Conservation (phyloP, 2,113 vertebrate species). For the Nesoenas mayeri region DNA sequence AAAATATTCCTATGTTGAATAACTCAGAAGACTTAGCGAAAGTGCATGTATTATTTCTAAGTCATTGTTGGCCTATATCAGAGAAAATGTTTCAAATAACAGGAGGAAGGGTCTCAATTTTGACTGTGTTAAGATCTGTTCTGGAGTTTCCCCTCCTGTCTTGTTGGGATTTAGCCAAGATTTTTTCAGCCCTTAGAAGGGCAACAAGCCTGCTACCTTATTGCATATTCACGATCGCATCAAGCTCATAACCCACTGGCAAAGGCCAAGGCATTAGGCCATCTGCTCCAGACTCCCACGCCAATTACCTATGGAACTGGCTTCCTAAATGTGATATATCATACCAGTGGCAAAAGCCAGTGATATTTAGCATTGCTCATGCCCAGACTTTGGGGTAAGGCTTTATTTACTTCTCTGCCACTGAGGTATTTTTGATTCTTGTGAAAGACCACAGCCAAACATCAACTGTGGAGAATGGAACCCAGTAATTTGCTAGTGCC, state of each 20-base stretch:
- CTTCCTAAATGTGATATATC: not conserved
- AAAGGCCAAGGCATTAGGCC: not conserved
- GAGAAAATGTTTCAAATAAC: not conserved
- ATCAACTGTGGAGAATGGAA: not conserved
- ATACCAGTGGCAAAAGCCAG: not conserved
- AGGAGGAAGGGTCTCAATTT: not conserved
- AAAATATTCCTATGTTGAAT: no score
- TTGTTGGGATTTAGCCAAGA: not conserved
- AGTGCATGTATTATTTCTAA: not conserved
- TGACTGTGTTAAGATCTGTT: not conserved
- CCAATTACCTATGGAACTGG: rapidly evolving
- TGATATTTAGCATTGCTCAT: not conserved
- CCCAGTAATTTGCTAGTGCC: not conserved
- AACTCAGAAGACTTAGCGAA: not conserved
- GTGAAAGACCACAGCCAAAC: not conserved
- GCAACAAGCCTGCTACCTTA: not conserved
- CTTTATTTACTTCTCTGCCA: not conserved
- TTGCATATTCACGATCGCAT: not conserved
- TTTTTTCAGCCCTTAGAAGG: not conserved
- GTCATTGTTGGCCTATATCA: not conserved
- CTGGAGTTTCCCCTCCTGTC: not conserved
- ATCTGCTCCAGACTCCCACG: not conserved
- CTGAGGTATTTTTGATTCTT: not conserved
- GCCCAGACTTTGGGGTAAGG: not conserved
- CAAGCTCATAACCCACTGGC: not conserved